These are phyloP conservation scores for Ceratitis capitata DNA, from an alignment of 1,140 invertebrate species.

Conservation along the genomic window DNA sequence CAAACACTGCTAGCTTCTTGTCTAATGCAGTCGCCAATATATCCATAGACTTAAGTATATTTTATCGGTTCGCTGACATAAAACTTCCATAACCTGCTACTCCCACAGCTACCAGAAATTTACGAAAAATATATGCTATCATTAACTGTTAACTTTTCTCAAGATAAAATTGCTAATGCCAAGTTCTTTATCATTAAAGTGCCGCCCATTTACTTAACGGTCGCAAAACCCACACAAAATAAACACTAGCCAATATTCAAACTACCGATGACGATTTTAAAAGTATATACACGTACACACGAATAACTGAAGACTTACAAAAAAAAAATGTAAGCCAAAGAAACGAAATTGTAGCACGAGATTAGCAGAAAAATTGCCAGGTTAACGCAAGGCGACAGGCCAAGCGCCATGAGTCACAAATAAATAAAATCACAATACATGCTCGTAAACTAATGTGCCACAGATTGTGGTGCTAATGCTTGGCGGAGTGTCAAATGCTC, in stretches of 20 bases:
- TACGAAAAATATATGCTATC: background rate
- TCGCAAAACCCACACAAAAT: conserved; percentile 9
- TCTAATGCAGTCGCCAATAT: too few species aligned
- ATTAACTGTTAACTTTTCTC: background rate
- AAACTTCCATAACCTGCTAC: background rate
- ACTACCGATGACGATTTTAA: background rate
- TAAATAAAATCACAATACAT: background rate
- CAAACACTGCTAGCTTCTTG: too few species aligned
- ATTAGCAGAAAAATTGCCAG: conserved; percentile 20
- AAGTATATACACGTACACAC: background rate
- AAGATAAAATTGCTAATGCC: background rate
- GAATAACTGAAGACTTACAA: background rate
- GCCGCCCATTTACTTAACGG: background rate
- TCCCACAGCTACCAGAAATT: background rate
- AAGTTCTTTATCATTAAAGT: conserved; percentile 28
- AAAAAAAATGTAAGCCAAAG: background rate
- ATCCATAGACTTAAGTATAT: too few species aligned
- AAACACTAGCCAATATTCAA: background rate
- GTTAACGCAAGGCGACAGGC: conserved; percentile 26
- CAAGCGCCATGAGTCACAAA: conserved; percentile 26
- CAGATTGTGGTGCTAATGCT: conserved; percentile 28
- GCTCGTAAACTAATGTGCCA: conserved; percentile 10
- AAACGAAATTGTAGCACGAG: conserved; percentile 1
- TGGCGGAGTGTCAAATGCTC: background rate
- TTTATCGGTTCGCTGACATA: too few species aligned